These are phyloP conservation scores for Eulemur rubriventer DNA, from an alignment of 2,797 vertebrate genomes.

Conservation along the genomic window DNA sequence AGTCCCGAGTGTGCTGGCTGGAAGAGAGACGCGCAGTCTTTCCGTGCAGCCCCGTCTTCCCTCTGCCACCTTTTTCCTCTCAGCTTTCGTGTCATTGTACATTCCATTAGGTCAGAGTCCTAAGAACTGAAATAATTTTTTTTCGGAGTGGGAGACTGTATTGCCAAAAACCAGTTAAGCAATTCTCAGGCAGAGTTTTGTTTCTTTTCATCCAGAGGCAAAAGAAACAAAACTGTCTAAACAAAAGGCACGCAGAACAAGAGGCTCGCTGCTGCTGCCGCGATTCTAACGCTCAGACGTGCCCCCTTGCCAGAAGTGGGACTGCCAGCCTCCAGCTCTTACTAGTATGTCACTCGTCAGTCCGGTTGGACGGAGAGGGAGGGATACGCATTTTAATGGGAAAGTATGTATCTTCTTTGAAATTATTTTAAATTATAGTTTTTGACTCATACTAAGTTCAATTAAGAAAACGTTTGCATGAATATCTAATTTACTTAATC, in stretches of 20 bases:
- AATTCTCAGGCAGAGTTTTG: background rate
- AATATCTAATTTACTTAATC: slow-evolving; percentile 2
- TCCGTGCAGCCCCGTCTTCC: background rate
- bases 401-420: background rate
- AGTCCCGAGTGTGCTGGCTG: background rate
- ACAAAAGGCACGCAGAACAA: slow-evolving; percentile 34
- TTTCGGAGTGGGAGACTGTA: background rate
- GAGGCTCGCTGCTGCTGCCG: background rate
- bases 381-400: background rate
- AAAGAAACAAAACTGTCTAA: slow-evolving; percentile 41
- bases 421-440: slow-evolving; percentile 15
- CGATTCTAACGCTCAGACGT: background rate
- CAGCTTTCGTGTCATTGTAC: background rate
- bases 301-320: slow-evolving; percentile 12
- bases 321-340: background rate
- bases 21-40: background rate
- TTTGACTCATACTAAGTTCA: background rate
- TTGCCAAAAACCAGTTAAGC: slow-evolving; percentile 37
- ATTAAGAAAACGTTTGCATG: slow-evolving; percentile 10
- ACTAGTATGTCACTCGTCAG: background rate
- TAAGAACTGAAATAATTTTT: background rate
- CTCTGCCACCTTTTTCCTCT: background rate
- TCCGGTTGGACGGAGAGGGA: background rate
- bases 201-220: slow-evolving; percentile 37
- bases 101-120: background rate